Evolutionary conservation across 2,797 vertebrate species (phyloP).

Genomic region (Rhadinocentrus ornatus): DNA sequence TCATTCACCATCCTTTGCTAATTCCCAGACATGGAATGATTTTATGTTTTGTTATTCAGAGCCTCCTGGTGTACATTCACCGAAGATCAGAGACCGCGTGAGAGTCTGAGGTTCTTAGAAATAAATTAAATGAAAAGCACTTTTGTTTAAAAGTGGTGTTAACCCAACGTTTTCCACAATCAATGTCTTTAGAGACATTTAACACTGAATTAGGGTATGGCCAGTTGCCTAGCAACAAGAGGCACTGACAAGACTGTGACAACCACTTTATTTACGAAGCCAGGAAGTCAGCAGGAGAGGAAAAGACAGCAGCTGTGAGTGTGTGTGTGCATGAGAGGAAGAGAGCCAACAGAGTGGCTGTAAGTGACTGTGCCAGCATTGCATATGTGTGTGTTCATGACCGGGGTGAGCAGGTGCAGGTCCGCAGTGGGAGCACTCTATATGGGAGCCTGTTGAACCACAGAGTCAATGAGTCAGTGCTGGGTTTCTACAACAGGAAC

Average conservation of each 20-base stretch:
- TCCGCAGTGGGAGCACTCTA: constrained; percentile 64
- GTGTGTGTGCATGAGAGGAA: constrained; percentile 11
- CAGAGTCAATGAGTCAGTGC: constrained; percentile 28
- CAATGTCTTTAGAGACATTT: constrained; percentile 42
- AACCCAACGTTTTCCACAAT: constrained; percentile 38
- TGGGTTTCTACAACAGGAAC: constrained; percentile 9
- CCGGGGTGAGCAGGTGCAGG: constrained; percentile 74
- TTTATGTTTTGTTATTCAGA: background rate
- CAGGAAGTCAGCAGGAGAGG: constrained; percentile 77
- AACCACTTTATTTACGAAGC: constrained; percentile 70
- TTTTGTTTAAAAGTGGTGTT: constrained; percentile 22
- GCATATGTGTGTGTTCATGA: constrained; percentile 47
- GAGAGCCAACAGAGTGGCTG: constrained; percentile 43
- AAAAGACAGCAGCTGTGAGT: constrained; percentile 67
- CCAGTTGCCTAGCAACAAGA: constrained; percentile 76
- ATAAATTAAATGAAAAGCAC: constrained; percentile 28
- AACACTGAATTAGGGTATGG: constrained; percentile 53
- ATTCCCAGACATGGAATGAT: background rate
- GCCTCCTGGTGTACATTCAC: background rate
- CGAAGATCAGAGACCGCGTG: constrained; percentile 2
- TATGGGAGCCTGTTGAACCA: constrained; percentile 49
- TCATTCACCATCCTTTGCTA: background rate
- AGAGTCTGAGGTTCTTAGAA: background rate
- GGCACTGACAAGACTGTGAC: constrained; percentile 55
- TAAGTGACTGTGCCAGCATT: constrained; percentile 53